These are phyloP conservation scores for Parotocinclus haroldoi DNA, from an alignment of 2,797 vertebrate species.

Conservation along the genomic window DNA sequence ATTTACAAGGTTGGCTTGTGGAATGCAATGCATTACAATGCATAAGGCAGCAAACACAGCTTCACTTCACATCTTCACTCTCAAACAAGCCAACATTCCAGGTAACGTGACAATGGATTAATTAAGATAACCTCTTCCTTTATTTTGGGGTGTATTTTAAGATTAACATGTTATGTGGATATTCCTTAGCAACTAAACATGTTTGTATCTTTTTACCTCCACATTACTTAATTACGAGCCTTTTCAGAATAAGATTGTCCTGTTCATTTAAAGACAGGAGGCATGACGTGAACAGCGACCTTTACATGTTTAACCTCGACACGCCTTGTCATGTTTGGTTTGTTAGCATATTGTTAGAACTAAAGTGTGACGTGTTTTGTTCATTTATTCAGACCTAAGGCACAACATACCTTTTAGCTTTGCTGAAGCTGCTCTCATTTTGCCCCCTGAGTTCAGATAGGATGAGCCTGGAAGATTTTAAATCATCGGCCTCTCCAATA, in stretches of 20 bases:
- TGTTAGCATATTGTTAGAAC: not conserved
- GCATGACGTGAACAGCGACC: not conserved
- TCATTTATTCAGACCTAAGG: not conserved
- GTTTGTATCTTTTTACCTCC: no score
- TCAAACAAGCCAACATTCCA: no score
- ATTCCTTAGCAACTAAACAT: no score
- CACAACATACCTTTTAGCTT: constrained; percentile 57
- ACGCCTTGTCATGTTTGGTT: not conserved
- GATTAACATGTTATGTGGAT: no score
- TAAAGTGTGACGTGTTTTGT: not conserved
- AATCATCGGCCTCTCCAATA: constrained; percentile 46
- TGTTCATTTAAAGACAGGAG: not conserved
- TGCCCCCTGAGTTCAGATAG: constrained; percentile 47
- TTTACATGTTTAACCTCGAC: not conserved
- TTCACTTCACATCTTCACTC: no score
- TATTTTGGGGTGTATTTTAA: no score
- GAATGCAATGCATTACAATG: no score
- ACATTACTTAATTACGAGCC: not conserved
- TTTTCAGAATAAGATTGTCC: not conserved
- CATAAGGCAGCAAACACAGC: no score
- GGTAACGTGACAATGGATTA: no score
- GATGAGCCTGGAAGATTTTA: constrained; percentile 40
- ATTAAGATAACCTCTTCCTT: no score
- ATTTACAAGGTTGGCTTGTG: no score
- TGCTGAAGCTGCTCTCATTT: constrained; percentile 27